Percentiles rank a stretch among this genome's conserved stretches.
phyloP scores from a whole-genome alignment of 2,888 invertebrate species.

The Metellina segmentata region DNA sequence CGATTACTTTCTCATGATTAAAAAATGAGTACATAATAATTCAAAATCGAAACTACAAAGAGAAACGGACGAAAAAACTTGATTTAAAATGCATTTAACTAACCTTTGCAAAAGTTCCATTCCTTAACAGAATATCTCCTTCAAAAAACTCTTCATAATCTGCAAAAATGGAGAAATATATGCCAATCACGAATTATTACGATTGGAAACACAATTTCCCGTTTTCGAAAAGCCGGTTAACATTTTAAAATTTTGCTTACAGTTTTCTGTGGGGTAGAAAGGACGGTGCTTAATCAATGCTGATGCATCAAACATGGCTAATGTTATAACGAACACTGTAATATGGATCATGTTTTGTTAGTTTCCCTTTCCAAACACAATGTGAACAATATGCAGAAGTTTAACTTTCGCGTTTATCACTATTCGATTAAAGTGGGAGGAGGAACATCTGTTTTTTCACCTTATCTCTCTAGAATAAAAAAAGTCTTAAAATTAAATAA shows the following conservation, averaged over 20 bases:
- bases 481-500: too few relatives aligned
- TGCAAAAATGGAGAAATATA: background rate
- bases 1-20: background rate
- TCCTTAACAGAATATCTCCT: slow-evolving; percentile 44
- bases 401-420: background rate
- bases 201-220: background rate
- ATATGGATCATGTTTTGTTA: background rate
- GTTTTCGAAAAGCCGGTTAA: background rate
- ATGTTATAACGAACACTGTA: background rate
- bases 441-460: slow-evolving; percentile 24
- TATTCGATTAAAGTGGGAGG: background rate
- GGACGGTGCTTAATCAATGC: background rate
- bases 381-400: background rate
- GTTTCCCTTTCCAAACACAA: background rate
- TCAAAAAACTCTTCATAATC: slow-evolving; percentile 31
- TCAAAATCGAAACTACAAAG: too few relatives aligned
- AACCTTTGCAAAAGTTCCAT: slow-evolving; percentile 26
- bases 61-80: too few relatives aligned
- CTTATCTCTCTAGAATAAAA: background rate
- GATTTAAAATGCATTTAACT: background rate
- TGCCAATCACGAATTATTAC: background rate
- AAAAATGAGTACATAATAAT: too few relatives aligned
- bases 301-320: background rate
- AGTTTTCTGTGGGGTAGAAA: slow-evolving; percentile 24
- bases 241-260: slow-evolving; percentile 5